A percentile compares a stretch with the other conserved stretches of the same genome.
Evolutionary conservation across 1,140 invertebrate species (phyloP).

Genomic region (Leptestheria dahalacensis): DNA sequence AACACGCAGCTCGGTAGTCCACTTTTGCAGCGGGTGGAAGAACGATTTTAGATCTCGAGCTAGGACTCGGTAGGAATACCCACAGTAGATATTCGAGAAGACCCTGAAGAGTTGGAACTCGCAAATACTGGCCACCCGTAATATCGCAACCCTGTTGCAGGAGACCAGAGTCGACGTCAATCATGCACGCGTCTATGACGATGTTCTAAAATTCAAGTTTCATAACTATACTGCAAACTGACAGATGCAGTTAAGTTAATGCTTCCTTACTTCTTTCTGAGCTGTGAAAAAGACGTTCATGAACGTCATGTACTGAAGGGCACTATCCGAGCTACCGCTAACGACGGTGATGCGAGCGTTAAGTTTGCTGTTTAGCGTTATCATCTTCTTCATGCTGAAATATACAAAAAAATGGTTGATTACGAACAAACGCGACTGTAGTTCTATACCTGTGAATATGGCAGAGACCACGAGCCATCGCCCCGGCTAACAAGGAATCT

Average conservation of each 20-base stretch:
- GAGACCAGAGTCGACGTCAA: slow-evolving; percentile 78
- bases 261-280: slow-evolving; percentile 47
- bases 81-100: slow-evolving; percentile 91
- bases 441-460: slow-evolving; percentile 46
- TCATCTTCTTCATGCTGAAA: slow-evolving; percentile 35
- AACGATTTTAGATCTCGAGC: slow-evolving; percentile 62
- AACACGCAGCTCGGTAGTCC: slow-evolving; percentile 91
- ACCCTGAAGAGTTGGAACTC: slow-evolving; percentile 55
- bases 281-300: slow-evolving; percentile 98
- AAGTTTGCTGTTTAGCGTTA: slow-evolving; percentile 44
- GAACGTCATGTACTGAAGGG: slow-evolving; percentile 93
- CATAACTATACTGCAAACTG: background rate
- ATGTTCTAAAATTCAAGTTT: slow-evolving; percentile 46
- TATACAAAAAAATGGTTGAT: background rate
- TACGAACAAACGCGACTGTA: background rate
- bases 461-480: slow-evolving; percentile 72
- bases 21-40: slow-evolving; percentile 78
- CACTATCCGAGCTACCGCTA: slow-evolving; percentile 75
- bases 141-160: slow-evolving; percentile 93
- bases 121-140: slow-evolving; percentile 77
- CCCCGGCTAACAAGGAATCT: slow-evolving; percentile 66
- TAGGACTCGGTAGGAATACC: slow-evolving; percentile 79
- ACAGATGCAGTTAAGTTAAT: background rate
- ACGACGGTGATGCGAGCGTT: slow-evolving; percentile 66
- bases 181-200: slow-evolving; percentile 80